Evolutionary conservation across 2,888 invertebrate genomes (phyloP), one percentile per base, ranked within the genome.

Genomic region (Gasteruption jaculator): DNA sequence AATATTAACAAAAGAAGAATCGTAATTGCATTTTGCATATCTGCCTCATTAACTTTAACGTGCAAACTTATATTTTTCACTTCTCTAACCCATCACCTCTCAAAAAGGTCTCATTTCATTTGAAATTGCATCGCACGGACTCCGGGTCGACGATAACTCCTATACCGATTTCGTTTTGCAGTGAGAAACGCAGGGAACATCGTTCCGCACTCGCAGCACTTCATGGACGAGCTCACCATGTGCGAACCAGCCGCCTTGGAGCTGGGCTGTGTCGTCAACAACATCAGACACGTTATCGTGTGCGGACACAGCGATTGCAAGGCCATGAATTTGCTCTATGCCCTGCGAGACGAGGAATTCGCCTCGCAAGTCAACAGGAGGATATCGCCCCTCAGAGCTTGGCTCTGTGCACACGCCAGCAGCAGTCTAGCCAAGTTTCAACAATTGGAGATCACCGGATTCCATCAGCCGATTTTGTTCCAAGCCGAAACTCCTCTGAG

Each of bases 241-340:
- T 93, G 93, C 56, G 96, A 97, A 73, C 93, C 95, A 6, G 96
- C 94, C 5, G 96, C 94, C 4, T 73, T 97, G 54, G 96, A 97
- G 73, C 77, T 97, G 38, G 94, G 92, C 16, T 96, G 95, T 68
- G 83, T 94, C 14, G 80, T 91, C 26, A 93, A 94, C 65, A 83
- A 91, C 56, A 91, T 96, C 50, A 77, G 86, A 45, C 92, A 96
- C 64, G 83, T 96, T 26, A 89, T 96, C 49, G 92, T 97, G 3
- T 95, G 95, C 65, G 97, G 97, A 0, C 96, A 97, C 68, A 94
- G 95, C 47, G 96, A 97, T 68, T 97, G 97, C 70, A 96, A 95
- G 79, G 96, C 96, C 3, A 95, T 96, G 85, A 93, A 94, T 76
- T 77, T 93, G 41, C 74, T 96, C 2, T 89, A 91, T 67, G 81